phyloP scores from a whole-genome alignment of 2,888 invertebrate species.

The Sminthurides aquaticus region DNA sequence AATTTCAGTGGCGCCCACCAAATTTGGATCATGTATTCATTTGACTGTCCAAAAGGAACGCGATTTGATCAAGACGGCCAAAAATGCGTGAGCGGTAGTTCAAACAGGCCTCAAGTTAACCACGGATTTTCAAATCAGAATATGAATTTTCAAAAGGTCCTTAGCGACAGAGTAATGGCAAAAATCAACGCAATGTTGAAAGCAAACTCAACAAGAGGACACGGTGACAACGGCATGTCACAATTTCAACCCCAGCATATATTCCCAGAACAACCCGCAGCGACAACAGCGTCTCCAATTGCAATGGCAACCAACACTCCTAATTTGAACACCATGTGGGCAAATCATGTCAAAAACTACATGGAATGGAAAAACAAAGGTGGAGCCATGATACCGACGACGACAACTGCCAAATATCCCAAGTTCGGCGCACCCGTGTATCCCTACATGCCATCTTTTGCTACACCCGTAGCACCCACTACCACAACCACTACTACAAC shows the following conservation, averaged over 20 bases:
- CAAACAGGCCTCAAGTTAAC: background rate
- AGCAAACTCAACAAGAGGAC: background rate
- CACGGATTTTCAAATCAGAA: background rate
- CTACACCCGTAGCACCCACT: background rate
- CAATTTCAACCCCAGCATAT: background rate
- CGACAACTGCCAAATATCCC: conserved; percentile 5
- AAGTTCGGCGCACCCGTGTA: background rate
- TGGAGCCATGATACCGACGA: conserved; percentile 1
- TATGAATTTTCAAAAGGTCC: background rate
- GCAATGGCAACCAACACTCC: background rate
- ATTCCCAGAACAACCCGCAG: background rate
- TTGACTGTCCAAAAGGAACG: conserved; percentile 23
- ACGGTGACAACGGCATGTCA: background rate
- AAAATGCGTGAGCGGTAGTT: conserved; percentile 13
- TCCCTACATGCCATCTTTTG: background rate
- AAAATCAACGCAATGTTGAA: background rate
- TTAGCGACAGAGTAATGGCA: conserved; percentile 4
- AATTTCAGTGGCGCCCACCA: conserved; percentile 16
- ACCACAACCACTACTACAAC: conserved; percentile 1
- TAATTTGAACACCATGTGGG: conserved; percentile 11
- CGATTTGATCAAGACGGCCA: conserved; percentile 16
- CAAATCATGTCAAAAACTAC: conserved; percentile 10
- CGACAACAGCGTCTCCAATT: background rate
- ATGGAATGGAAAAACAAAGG: background rate
- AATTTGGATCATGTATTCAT: conserved; percentile 25